phyloP scores from a whole-genome alignment of 2,888 invertebrate genomes.

The Drosophila yooni region DNA sequence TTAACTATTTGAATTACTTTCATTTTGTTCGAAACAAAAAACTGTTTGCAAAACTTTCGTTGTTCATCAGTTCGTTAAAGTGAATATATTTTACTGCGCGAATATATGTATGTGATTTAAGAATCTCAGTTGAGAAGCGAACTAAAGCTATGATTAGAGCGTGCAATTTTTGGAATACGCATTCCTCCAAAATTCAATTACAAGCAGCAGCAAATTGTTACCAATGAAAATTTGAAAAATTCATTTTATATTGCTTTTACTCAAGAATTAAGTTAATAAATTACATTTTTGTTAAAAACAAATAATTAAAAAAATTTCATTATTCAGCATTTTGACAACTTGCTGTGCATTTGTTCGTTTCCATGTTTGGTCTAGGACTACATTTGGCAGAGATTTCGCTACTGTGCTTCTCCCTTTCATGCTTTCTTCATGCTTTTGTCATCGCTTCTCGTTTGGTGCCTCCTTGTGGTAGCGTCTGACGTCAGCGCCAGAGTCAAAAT shows the following conservation, averaged over 20 bases:
- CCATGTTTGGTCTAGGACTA: not conserved
- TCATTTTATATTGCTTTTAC: not conserved
- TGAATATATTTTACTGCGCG: not conserved
- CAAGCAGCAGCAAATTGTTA: not conserved
- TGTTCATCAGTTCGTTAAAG: not conserved
- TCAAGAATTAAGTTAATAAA: not conserved
- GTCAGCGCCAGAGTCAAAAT: conserved; percentile 22
- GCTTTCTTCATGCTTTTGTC: conserved; percentile 7
- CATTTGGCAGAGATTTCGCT: conserved; percentile 1
- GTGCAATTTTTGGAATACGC: not conserved
- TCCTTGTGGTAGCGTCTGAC: conserved; percentile 21
- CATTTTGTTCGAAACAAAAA: not conserved
- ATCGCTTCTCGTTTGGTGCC: not conserved
- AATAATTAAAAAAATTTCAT: not conserved
- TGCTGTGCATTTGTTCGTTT: not conserved
- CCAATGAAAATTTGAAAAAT: not conserved
- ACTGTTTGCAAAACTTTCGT: not conserved
- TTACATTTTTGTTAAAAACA: not conserved
- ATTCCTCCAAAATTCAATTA: not conserved
- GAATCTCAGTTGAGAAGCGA: not conserved
- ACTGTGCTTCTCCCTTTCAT: conserved; percentile 4
- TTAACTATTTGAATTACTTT: not conserved
- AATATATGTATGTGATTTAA: not conserved
- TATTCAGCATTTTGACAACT: not conserved
- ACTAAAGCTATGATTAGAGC: not conserved